Percentiles rank a stretch among this genome's conserved stretches.
These are phyloP conservation scores for Zaprionus gabonicus DNA, from an alignment of 1,140 invertebrate genomes.

Conservation along the genomic window DNA sequence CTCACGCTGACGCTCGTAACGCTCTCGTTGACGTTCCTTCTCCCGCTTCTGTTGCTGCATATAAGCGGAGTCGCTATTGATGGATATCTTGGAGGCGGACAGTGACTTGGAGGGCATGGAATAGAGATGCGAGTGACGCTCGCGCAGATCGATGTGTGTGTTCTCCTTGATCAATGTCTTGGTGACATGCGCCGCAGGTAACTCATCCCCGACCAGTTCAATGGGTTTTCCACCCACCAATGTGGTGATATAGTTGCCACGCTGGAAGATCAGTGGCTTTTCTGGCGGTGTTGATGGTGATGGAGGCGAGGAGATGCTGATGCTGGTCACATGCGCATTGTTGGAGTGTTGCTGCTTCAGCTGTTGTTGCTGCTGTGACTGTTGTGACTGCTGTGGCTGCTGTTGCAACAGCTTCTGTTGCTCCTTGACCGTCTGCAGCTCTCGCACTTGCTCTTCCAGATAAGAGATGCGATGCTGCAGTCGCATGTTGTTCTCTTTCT, in stretches of 20 bases:
- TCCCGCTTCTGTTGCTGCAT: slow-evolving; percentile 73
- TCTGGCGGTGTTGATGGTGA: slow-evolving; percentile 74
- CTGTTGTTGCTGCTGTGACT: slow-evolving; percentile 30
- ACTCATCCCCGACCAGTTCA: slow-evolving; percentile 67
- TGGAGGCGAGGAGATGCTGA: slow-evolving; percentile 81
- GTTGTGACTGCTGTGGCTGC: slow-evolving; percentile 19
- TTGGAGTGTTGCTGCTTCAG: slow-evolving; percentile 36
- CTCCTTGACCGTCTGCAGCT: slow-evolving; percentile 86
- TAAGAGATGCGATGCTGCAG: slow-evolving; percentile 94
- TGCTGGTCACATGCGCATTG: slow-evolving; percentile 80
- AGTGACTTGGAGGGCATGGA: slow-evolving; percentile 78
- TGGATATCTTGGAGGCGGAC: slow-evolving; percentile 83
- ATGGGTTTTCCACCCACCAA: slow-evolving; percentile 83
- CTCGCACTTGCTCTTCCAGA: slow-evolving; percentile 93
- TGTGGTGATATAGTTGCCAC: slow-evolving; percentile 84
- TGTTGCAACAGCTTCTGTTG: slow-evolving; percentile 31
- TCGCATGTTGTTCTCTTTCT: slow-evolving; percentile 91
- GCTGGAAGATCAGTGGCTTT: slow-evolving; percentile 78
- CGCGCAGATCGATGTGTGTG: slow-evolving; percentile 68
- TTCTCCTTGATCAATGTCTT: slow-evolving; percentile 83
- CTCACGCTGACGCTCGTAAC: slow-evolving; percentile 59
- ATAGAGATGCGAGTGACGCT: slow-evolving; percentile 59
- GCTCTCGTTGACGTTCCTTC: slow-evolving; percentile 74
- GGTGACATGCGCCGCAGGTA: slow-evolving; percentile 65
- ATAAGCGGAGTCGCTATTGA: slow-evolving; percentile 79